Percentiles rank a stretch among this genome's conserved stretches.
phyloP scores from a whole-genome alignment of 2,888 invertebrate genomes.

The Dryomyza anilis region DNA sequence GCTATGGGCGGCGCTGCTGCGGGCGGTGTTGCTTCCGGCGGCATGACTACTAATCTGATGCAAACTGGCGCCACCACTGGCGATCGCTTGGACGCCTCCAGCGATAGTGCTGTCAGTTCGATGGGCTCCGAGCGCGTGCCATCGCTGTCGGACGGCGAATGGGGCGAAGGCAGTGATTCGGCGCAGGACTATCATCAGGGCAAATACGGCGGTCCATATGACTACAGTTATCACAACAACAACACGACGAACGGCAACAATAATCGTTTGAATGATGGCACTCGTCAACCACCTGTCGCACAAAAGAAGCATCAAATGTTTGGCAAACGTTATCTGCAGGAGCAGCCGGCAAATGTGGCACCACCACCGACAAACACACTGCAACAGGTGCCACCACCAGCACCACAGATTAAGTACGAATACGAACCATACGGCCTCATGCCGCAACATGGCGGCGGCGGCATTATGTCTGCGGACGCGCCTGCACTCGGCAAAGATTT shows the following conservation, averaged over 20 bases:
- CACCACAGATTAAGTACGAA: conserved; percentile 65
- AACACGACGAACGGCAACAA: conserved; percentile 39
- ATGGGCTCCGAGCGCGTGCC: conserved; percentile 92
- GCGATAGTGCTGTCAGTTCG: conserved; percentile 90
- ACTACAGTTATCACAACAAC: conserved; percentile 67
- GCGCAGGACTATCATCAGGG: conserved; percentile 76
- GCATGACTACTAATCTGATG: conserved; percentile 53
- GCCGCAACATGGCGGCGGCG: conserved; percentile 53
- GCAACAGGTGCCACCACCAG: conserved; percentile 41
- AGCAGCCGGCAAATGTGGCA: conserved; percentile 36
- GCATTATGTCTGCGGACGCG: conserved; percentile 40
- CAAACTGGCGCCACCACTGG: conserved; percentile 38
- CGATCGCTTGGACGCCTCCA: conserved; percentile 83
- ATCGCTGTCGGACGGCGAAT: conserved; percentile 85
- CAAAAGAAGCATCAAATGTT: conserved; percentile 95
- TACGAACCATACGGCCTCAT: conserved; percentile 61
- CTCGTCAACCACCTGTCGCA: conserved; percentile 71
- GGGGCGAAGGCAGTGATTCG: conserved; percentile 90
- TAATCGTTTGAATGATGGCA: conserved; percentile 61
- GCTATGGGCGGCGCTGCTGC: conserved; percentile 37
- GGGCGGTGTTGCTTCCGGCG: conserved; percentile 45
- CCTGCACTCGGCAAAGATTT: conserved; percentile 55
- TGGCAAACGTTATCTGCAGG: conserved; percentile 85
- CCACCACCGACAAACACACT: conserved; percentile 13
- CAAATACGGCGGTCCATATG: conserved; percentile 67